Conservation (phyloP, 2,888 invertebrate genomes). For the Amiota mariae region DNA sequence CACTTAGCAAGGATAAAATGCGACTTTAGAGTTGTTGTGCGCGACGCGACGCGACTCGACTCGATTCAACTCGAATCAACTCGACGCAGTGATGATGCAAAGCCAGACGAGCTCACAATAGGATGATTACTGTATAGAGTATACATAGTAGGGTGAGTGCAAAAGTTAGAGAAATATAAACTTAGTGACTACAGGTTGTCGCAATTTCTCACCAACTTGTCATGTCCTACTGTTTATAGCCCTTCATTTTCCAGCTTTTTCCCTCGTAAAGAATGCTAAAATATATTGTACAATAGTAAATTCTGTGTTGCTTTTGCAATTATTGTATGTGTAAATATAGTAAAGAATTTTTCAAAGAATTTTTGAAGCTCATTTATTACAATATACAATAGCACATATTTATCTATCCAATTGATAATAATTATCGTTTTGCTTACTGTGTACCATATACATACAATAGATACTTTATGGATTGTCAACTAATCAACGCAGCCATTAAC, state of each 20-base stretch:
- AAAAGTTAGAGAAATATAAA: constrained; percentile 20
- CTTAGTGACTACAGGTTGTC: constrained; percentile 53
- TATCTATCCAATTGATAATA: background rate
- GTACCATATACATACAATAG: too few relatives aligned
- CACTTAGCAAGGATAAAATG: constrained; percentile 62
- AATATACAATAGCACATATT: background rate
- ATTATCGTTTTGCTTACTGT: background rate
- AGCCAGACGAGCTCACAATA: too few relatives aligned
- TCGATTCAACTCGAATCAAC: background rate
- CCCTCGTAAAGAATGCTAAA: background rate
- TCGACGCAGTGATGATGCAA: background rate
- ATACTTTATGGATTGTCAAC: constrained; percentile 8
- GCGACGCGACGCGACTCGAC: too few relatives aligned
- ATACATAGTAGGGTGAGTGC: background rate
- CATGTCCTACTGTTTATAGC: constrained; percentile 64
- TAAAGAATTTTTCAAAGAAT: background rate
- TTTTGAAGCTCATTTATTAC: background rate
- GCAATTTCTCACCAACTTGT: constrained; percentile 67
- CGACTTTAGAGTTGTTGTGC: constrained; percentile 55
- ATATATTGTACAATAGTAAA: too few relatives aligned
- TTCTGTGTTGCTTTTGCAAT: background rate
- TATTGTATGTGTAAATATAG: constrained; percentile 14
- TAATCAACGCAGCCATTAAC: constrained; percentile 28
- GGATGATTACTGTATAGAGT: too few relatives aligned
- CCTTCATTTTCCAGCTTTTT: constrained; percentile 36